A percentile compares a stretch with the other conserved stretches of the same genome.
Conservation (phyloP, 1,140 invertebrate genomes). For the Schmidtea mediterranea region DNA sequence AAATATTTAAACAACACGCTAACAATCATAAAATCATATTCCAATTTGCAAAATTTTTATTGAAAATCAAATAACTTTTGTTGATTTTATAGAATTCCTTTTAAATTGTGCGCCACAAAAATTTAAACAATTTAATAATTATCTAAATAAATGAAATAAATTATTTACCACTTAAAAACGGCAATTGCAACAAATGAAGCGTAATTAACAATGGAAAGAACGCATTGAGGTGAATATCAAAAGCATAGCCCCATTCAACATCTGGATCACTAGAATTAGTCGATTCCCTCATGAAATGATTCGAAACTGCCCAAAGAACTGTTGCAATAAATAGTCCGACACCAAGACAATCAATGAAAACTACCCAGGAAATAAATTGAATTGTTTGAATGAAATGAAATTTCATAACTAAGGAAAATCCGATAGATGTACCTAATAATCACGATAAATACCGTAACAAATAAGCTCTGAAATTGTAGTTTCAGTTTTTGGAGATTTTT, state of each 20-base stretch:
- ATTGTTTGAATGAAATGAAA: conserved; percentile 47
- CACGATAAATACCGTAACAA: too few species aligned
- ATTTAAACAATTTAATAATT: background rate
- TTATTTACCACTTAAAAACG: conserved; percentile 54
- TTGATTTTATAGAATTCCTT: too few species aligned
- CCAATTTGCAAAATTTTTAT: too few species aligned
- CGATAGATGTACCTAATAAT: conserved; percentile 58
- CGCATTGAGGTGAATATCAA: conserved; percentile 93
- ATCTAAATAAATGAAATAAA: background rate
- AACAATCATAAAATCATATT: too few species aligned
- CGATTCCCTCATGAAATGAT: background rate
- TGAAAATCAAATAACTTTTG: too few species aligned
- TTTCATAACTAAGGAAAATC: conserved; percentile 51
- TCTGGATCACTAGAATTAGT: conserved; percentile 30
- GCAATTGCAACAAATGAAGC: conserved; percentile 64
- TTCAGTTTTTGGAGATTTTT: too few species aligned
- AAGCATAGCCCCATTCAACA: conserved; percentile 93
- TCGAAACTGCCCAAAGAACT: conserved; percentile 40
- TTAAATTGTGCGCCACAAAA: too few species aligned
- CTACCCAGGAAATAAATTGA: conserved; percentile 61
- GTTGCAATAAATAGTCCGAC: conserved; percentile 61
- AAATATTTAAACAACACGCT: too few species aligned
- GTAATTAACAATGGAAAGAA: conserved; percentile 79
- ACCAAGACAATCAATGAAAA: conserved; percentile 79
- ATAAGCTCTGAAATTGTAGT: too few species aligned